Evolutionary conservation across 2,888 invertebrate genomes (phyloP), one percentile per base, ranked within the genome.

Genomic region (Carterocephalus palaemon): DNA sequence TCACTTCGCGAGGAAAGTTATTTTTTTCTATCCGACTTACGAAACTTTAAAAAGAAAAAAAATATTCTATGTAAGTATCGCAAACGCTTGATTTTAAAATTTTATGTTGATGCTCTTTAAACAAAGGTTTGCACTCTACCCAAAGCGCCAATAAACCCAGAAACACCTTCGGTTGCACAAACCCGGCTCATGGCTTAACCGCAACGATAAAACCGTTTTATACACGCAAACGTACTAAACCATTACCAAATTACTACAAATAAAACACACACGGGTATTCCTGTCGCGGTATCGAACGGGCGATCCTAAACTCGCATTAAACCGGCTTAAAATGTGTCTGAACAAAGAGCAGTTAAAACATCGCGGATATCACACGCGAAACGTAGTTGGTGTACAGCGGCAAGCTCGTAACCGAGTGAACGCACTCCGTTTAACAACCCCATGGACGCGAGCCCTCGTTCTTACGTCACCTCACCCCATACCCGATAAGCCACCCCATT

Each of bases 401-500:
- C 75, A 65, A 67, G 80, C 73, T 68, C 67, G 69, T 64, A 68
- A 70, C 75, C 72, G 73, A 86, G 78, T 86, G 86, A 85, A 77
- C 79, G 80, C 76, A 67, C 68, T 64, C 66, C 78, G 77, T 70
- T 63, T 79, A 77, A 76, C 85, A 84, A 84, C 84, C 85, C 85
- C 75, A 73, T 65, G 74, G 63, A 62, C 64, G 66, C 72, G 57
- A 70, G 63, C 64, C 67, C 70, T 64, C 67, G 56, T 66, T 64
- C 72, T 80, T 80, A 81, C 85, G 82, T 84, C 86, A 85, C 77
- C 82, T 86, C 86, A 86, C 86, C 86, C 86, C 83, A 86, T 77
- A 70, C 62, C 2, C 63, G 70, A 59, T 47, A 54, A 50, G 62
- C 57, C 42, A 50, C 39, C 64, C 53, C 46, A 83, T 80, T 81